Evolutionary conservation across 2,113 vertebrate genomes (phyloP).

Genomic region (Amphiprion ocellaris): DNA sequence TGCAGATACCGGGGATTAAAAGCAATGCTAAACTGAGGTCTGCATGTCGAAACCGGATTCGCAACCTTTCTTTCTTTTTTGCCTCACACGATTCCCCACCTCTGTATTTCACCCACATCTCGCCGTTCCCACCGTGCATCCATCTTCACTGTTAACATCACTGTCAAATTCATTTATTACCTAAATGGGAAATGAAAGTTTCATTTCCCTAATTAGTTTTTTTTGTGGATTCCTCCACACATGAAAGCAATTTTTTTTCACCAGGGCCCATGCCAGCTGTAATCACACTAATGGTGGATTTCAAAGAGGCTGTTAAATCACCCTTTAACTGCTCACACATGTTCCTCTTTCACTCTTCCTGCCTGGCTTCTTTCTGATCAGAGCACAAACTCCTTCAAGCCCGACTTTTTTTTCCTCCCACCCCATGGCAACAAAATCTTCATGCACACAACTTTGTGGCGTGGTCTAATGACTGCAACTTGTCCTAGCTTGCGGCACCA

Average conservation of each 20-base stretch:
- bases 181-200: slow-evolving; percentile 68
- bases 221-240: slow-evolving; percentile 32
- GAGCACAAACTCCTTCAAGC: slow-evolving; percentile 27
- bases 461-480: slow-evolving; percentile 52
- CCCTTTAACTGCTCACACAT: slow-evolving; percentile 72
- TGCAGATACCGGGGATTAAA: slow-evolving; percentile 75
- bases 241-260: slow-evolving; percentile 48
- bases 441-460: slow-evolving; percentile 26
- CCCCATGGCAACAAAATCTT: slow-evolving; percentile 48
- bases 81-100: slow-evolving; percentile 21
- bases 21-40: slow-evolving; percentile 66
- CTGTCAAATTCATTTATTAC: slow-evolving; percentile 57
- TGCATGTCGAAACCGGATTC: slow-evolving; percentile 67
- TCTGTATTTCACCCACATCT: slow-evolving; percentile 32
- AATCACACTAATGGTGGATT: slow-evolving; percentile 70
- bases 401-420: slow-evolving; percentile 1
- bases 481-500: slow-evolving; percentile 45
- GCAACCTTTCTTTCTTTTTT: slow-evolving; percentile 23
- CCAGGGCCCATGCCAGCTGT: slow-evolving; percentile 53
- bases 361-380: slow-evolving; percentile 64
- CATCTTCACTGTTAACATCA: slow-evolving; percentile 52
- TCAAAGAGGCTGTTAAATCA: slow-evolving; percentile 73
- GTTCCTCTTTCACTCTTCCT: slow-evolving; percentile 50
- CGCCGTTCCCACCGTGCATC: slow-evolving; percentile 39
- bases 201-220: slow-evolving; percentile 67